These are phyloP conservation scores for Glareola pratincola DNA, from an alignment of 2,113 vertebrate species.

Conservation along the genomic window DNA sequence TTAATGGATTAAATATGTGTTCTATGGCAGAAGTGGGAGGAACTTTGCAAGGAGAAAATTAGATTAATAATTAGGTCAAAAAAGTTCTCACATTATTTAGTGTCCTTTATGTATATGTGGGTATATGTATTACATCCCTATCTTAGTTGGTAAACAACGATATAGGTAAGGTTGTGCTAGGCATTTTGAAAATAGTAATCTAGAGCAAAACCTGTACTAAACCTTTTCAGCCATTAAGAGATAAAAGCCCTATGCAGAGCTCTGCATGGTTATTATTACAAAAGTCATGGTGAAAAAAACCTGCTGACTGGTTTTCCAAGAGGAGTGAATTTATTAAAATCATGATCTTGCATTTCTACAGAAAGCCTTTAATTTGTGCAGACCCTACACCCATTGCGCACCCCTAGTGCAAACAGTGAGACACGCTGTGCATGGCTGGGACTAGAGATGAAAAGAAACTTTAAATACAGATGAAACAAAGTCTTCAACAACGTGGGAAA, in stretches of 20 bases:
- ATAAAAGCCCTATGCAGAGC: neutral
- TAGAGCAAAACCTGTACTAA: neutral
- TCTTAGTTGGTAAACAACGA: neutral
- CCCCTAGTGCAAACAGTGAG: neutral
- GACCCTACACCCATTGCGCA: neutral
- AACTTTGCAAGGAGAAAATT: neutral
- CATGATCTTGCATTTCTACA: neutral
- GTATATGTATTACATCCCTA: neutral
- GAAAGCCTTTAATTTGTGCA: neutral
- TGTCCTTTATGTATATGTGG: neutral
- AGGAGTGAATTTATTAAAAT: neutral
- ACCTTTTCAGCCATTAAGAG: neutral
- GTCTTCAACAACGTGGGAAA: neutral
- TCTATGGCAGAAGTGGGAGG: neutral
- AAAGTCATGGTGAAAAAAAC: neutral
- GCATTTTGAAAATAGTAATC: neutral
- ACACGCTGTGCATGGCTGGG: fast-evolving
- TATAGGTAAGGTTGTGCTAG: neutral
- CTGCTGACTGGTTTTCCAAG: neutral
- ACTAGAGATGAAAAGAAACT: neutral
- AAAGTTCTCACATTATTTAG: neutral
- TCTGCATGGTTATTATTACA: neutral
- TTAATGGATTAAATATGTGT: neutral
- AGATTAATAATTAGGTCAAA: neutral
- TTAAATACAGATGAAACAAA: neutral